Percentiles rank a stretch among this genome's conserved stretches.
Evolutionary conservation across 2,113 vertebrate species (phyloP).

Genomic region (Labeo catla): DNA sequence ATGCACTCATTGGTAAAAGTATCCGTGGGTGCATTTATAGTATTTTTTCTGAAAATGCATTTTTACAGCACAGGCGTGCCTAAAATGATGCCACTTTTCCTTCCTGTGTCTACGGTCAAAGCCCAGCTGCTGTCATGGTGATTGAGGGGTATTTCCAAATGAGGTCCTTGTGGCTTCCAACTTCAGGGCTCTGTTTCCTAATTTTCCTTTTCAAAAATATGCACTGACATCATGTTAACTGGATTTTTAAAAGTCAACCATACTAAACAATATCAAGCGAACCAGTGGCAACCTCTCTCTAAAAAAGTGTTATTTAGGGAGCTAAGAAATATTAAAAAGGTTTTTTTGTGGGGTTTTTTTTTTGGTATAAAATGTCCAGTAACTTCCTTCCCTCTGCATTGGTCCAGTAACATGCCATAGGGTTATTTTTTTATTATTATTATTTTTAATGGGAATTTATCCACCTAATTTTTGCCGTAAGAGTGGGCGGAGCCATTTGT

Average conservation of each 20-base stretch:
- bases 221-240: not conserved
- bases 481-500: too few species aligned
- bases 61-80: not conserved
- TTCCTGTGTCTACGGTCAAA: slow-evolving; percentile 32
- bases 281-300: too few species aligned
- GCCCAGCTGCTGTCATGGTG: slow-evolving; percentile 32
- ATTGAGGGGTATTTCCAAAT: slow-evolving; percentile 22
- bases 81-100: slow-evolving; percentile 4
- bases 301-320: too few species aligned
- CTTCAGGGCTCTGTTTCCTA: not conserved
- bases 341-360: too few species aligned
- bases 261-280: not conserved
- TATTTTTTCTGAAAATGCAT: not conserved
- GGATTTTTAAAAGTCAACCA: not conserved
- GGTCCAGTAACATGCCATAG: too few species aligned
- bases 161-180: slow-evolving; percentile 13
- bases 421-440: too few species aligned
- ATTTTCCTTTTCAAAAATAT: slow-evolving; percentile 3
- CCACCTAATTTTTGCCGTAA: too few species aligned
- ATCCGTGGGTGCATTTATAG: not conserved
- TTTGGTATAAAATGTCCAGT: too few species aligned
- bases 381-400: too few species aligned
- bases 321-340: too few species aligned
- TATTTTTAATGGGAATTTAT: too few species aligned
- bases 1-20: not conserved